A percentile compares a stretch with the other conserved stretches of the same genome.
Evolutionary conservation across 2,113 vertebrate species (phyloP).

Genomic region (Siniperca knerii): DNA sequence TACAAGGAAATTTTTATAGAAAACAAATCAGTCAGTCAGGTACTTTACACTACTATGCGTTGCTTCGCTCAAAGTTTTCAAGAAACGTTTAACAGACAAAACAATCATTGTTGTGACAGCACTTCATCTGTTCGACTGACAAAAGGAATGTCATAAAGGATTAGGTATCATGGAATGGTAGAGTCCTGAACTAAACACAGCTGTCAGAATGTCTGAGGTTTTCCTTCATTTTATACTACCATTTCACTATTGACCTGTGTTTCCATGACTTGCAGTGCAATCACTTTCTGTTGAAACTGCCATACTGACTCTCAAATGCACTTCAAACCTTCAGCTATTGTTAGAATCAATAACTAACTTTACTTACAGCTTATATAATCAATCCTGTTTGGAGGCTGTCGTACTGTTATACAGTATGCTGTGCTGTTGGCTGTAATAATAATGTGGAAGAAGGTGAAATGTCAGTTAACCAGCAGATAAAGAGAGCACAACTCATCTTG

Average conservation of each 20-base stretch:
- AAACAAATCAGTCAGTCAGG: slow-evolving; percentile 76
- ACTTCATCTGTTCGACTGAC: slow-evolving; percentile 37
- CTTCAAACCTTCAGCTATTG: background rate
- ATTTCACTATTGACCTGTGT: background rate
- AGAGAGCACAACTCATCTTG: background rate
- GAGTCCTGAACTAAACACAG: slow-evolving; percentile 58
- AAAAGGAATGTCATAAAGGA: slow-evolving; percentile 69
- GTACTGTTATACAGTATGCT: background rate
- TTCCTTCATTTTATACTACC: background rate
- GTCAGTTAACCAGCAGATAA: background rate
- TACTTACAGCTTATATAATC: background rate
- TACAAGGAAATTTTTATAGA: slow-evolving; percentile 82
- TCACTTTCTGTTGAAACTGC: slow-evolving; percentile 27
- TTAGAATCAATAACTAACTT: too few relatives aligned
- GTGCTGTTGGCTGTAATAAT: background rate
- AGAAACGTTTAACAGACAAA: slow-evolving; percentile 59
- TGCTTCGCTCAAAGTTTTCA: slow-evolving; percentile 66
- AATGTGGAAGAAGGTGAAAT: background rate
- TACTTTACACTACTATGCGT: slow-evolving; percentile 58
- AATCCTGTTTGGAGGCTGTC: too few relatives aligned
- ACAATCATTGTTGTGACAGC: slow-evolving; percentile 38
- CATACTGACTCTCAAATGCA: slow-evolving; percentile 40
- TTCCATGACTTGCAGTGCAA: slow-evolving; percentile 16
- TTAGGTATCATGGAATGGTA: slow-evolving; percentile 68
- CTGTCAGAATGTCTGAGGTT: slow-evolving; percentile 44